Base-by-base conservation (phyloP, 2,797 vertebrate genomes). In the Sebastes steindachneri region DNA sequence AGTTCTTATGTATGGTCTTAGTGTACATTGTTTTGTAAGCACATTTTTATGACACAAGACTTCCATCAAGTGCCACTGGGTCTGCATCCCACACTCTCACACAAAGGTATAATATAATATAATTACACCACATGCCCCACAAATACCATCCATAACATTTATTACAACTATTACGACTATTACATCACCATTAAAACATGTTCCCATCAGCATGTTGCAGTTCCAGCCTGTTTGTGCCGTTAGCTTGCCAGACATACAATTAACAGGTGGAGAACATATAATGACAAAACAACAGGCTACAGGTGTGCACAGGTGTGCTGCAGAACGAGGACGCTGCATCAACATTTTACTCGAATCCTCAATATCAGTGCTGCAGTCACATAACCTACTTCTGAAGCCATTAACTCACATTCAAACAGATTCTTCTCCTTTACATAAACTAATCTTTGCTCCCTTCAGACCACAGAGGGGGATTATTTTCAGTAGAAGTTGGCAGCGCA, bases 291-390 rank as follows among this genome's bases (percentile, higher is more conserved):
- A 59, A n/a, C 2, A 8, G 15, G 55, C 17, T 23, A 0, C 29
- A 55, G 76, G 71, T 45, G 75, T 80, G 72, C 48, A 5, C 31
- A 74, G 59, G 63, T 57, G 26, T 57, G 78, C 79, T 31, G 57
- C 79, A 70, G 19, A 37, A 26, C 21, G 2, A 66, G 55, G 51
- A 25, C n/a, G 17, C 23, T 9, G 15, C 31, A 31, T 19, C 21
- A 12, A 19, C 28, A 28, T 12, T 17, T 11, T 6, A 35, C 25
- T 7, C 1, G 1, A 23, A 6, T 7, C 25, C 14, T 28, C 1
- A 3, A 1, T 5, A 41, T 59, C 21, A 33, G 19, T 3, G 54
- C 14, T 29, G 29, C 48, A 3, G 48, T 35, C 12, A 59, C 17
- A 17, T 26, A 4, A 23, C 15, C 3, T 41, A 1, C 4, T 5